Base-by-base conservation (phyloP, 1,140 invertebrate species). In the Littorina saxatilis region DNA sequence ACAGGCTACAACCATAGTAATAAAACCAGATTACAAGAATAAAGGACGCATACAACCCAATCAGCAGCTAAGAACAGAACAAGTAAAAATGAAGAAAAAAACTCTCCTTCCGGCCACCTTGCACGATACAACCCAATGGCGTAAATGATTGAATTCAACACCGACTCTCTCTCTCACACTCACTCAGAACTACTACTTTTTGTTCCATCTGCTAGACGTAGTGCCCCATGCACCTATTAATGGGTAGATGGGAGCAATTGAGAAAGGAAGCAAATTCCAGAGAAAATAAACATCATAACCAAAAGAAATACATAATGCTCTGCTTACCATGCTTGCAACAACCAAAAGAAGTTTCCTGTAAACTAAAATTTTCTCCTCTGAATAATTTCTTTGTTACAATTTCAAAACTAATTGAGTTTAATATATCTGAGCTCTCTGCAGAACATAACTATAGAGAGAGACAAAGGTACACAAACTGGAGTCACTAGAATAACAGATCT, bases 401-500 rank as follows among this genome's bases (percentile, higher is more conserved):
- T 23, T 23, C 17, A 47, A 5, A 47, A 47, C 43, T 47, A 47
- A 17, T 17, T 47, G 5, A 9, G 43, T 17, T 47, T 47, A n/a
- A n/a, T 47, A 47, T 47, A 9, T 47, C 17, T 47, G 43, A 47
- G 43, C 43, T 17, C 5, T 47, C n/a, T n/a, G n/a, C n/a, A n/a
- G n/a, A n/a, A n/a, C n/a, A n/a, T n/a, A n/a, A n/a, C n/a, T n/a
- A n/a, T n/a, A n/a, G n/a, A n/a, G n/a, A n/a, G n/a, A n/a, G n/a
- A n/a, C n/a, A n/a, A n/a, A n/a, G n/a, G n/a, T n/a, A n/a, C n/a
- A n/a, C n/a, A n/a, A n/a, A n/a, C n/a, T n/a, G n/a, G n/a, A n/a
- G n/a, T 47, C 43, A 47, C 43, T 17, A 47, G 43, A 47, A 47
- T 47, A 68, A 68, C 2, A 55, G 37, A 76, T 76, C 20, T 74